A percentile compares a stretch with the other conserved stretches of the same genome.
phyloP scores from a whole-genome alignment of 1,140 invertebrate genomes.

The Cotesia typhae region DNA sequence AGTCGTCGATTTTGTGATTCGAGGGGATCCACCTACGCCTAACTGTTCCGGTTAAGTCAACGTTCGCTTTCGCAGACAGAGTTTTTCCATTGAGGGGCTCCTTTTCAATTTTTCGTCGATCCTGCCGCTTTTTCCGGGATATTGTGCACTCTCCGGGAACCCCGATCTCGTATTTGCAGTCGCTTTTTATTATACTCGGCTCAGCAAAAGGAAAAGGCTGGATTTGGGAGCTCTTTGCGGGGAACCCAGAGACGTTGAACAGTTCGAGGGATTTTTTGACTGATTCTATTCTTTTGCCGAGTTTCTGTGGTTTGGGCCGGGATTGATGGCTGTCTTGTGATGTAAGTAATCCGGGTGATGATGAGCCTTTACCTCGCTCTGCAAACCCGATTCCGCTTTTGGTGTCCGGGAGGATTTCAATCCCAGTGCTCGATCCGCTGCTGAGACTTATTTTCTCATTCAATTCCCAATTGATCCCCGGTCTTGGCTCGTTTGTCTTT shows the following conservation, averaged over 20 bases:
- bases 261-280: constrained; percentile 43
- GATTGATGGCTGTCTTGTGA: constrained; percentile 7
- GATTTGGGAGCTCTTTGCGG: background rate
- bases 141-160: constrained; percentile 41
- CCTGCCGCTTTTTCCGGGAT: constrained; percentile 33
- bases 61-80: constrained; percentile 13
- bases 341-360: constrained; percentile 17
- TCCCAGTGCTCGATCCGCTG: constrained; percentile 56
- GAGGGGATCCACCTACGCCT: constrained; percentile 49
- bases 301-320: background rate
- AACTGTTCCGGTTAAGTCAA: constrained; percentile 39
- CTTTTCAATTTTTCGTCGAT: constrained; percentile 35
- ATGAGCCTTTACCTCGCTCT: constrained; percentile 40
- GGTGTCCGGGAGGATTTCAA: constrained; percentile 49
- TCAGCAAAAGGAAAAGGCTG: background rate
- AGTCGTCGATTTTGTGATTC: constrained; percentile 55
- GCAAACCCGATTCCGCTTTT: constrained; percentile 55
- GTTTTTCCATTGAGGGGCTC: constrained; percentile 1
- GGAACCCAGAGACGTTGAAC: constrained; percentile 54
- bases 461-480: constrained; percentile 60
- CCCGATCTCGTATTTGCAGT: constrained; percentile 51
- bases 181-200: constrained; percentile 47
- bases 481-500: constrained; percentile 23
- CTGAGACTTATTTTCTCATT: constrained; percentile 63
- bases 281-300: no score